A percentile compares a stretch with the other conserved stretches of the same genome.
These are phyloP conservation scores for Limnephilus lunatus DNA, from an alignment of 2,888 invertebrate species.

Conservation along the genomic window DNA sequence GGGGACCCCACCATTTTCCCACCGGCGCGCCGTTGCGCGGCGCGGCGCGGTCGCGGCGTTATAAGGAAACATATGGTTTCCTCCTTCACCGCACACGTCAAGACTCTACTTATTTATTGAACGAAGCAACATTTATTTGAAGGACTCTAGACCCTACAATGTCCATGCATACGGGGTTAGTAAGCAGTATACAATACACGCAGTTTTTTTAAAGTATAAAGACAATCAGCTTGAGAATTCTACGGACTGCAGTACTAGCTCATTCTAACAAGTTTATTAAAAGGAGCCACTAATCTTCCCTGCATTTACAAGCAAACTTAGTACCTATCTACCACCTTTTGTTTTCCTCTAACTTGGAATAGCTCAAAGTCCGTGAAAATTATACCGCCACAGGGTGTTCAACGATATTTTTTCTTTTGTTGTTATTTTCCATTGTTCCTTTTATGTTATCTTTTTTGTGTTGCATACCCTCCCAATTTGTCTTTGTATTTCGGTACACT, in stretches of 20 bases:
- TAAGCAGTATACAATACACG: no score
- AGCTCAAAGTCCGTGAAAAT: slow-evolving; percentile 28
- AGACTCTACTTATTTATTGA: no score
- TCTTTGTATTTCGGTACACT: neutral
- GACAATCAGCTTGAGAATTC: neutral
- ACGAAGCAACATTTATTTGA: no score
- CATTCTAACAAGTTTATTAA: slow-evolving; percentile 14
- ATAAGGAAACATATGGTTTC: no score
- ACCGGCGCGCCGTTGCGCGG: no score
- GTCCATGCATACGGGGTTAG: no score
- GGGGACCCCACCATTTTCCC: no score
- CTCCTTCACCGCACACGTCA: no score
- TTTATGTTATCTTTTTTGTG: slow-evolving; percentile 17
- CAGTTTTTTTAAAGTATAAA: no score
- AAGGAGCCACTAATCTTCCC: slow-evolving; percentile 18
- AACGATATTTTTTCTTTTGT: slow-evolving; percentile 33
- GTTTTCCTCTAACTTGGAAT: slow-evolving; percentile 27
- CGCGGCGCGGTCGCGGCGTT: no score
- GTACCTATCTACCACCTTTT: neutral
- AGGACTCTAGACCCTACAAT: no score
- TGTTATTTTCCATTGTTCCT: slow-evolving; percentile 10
- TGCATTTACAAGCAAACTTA: neutral
- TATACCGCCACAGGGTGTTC: slow-evolving; percentile 9
- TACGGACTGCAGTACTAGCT: neutral
- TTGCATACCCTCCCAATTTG: neutral